Evolutionary conservation across 2,888 invertebrate species (phyloP), one percentile per base, ranked within the genome.

Genomic region (Malthinus seriepunctatus): DNA sequence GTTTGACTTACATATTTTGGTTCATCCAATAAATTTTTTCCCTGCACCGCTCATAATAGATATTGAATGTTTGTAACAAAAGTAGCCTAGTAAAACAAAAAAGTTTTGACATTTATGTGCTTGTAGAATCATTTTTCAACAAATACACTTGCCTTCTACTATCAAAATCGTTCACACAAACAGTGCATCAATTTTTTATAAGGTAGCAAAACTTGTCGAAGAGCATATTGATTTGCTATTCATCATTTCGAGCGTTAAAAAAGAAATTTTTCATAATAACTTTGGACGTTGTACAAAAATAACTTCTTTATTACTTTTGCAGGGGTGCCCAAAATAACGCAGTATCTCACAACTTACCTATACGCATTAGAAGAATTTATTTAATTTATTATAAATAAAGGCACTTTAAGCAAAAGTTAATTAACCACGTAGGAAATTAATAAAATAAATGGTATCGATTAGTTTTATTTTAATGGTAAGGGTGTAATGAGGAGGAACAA

Each of bases 31-130:
- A 23, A 23, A 23, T 23, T 23, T 23, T 23, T 23, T 23, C 23
- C 23, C 3, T 23, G 23, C 23, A 15, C 39, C 23, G 15, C 23
- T 42, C 39, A 42, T 42, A 42, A 42, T 42, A 42, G 39, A 42
- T 42, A 42, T 42, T 42, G 39, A 42, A 42, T 42, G 39, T 42
- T 42, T 42, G 14, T 23, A 23, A 42, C 23, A 32, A 52, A 37
- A 45, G 52, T 46, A 46, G 34, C 14, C 11, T 23, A 37, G 45
- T 52, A 52, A 52, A 52, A 52, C 44, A 46, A 42, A 42, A 9
- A 52, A 52, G 52, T 52, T 52, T 52, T 46, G 52, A 52, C 52
- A 37, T 52, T 52, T 52, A 52, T 52, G 52, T 52, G 52, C 46
- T 31, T 35, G n/a, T 37, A 37, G 44, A 52, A 46, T 46, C 52